Base-by-base conservation (phyloP, 2,113 vertebrate species). In the Alaudala cheleensis region DNA sequence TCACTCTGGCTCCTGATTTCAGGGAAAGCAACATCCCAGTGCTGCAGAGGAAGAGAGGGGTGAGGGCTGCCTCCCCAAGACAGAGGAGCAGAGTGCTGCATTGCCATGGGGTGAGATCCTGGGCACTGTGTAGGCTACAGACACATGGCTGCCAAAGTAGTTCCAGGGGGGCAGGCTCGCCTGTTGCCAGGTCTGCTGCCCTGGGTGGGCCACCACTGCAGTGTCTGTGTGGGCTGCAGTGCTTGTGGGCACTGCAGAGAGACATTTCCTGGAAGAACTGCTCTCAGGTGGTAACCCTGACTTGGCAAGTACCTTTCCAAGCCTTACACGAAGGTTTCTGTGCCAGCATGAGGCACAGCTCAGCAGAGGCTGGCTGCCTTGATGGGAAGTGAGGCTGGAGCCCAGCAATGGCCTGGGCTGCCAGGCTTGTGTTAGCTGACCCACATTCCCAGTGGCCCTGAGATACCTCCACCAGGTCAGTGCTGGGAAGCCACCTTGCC, bases 1-100 rank as follows among this genome's bases (percentile, higher is more conserved):
- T 91, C 3, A 0, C 60, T 85, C 87, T 12, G 42, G 88, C 67
- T 72, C 58, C 86, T 1, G 10, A 10, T 58, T 83, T 84, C 2
- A 0, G 64, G 14, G 64, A 50, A 81, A 76, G 42, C 14, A 65
- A 18, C 26, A 50, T 71, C 34, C 62, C 0, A 1, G 51, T 1
- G 10, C 23, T 2, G 0, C 39, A 24, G 64, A 62, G 76, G 37
- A 57, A 72, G 23, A 76, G 33, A 67, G 24, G 56, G 12, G 18
- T 1, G 2, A 88, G 66, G 19, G 24, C 66, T 45, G 42, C 50
- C 33, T 64, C 18, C 9, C 6, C 0, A 1, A 64, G 42, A 29
- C 0, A 3, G 1, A 2, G 49, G 18, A 7, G 5, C 19, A 39
- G 89, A 44, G 61, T 10, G 51, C 33, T 69, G 12, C 1, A 0